A percentile compares a stretch with the other conserved stretches of the same genome.
phyloP scores from a whole-genome alignment of 2,888 invertebrate species.

The Danaus chrysippus region DNA sequence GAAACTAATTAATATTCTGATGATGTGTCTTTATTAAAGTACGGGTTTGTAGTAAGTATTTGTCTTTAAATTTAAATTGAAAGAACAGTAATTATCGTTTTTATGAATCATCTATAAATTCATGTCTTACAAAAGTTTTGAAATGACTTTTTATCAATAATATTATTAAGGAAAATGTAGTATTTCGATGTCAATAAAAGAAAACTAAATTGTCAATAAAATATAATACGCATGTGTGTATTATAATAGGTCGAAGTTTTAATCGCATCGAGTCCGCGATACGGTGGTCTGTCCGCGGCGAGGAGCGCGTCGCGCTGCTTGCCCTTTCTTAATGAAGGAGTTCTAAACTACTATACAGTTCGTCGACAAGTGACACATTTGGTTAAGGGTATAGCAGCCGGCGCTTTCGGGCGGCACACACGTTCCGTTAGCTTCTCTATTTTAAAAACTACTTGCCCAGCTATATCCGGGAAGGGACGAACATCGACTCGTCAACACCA shows the following conservation, averaged over 20 bases:
- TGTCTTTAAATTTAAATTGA: neutral
- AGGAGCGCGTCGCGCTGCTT: slow-evolving; percentile 8
- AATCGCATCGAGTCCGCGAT: neutral
- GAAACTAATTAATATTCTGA: slow-evolving; percentile 4
- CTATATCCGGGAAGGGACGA: slow-evolving; percentile 76
- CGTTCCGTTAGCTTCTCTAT: slow-evolving; percentile 77
- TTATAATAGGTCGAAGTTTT: too few species aligned
- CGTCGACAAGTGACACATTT: slow-evolving; percentile 72
- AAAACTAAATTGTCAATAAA: too few species aligned
- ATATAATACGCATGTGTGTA: too few species aligned
- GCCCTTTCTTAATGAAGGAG: slow-evolving; percentile 16
- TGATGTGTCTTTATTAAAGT: neutral
- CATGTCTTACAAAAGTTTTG: too few species aligned
- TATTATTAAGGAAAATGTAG: too few species aligned
- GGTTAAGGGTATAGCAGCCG: slow-evolving; percentile 71
- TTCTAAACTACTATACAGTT: slow-evolving; percentile 33
- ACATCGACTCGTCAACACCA: slow-evolving; percentile 52
- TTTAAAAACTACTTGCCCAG: slow-evolving; percentile 73
- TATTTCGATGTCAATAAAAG: too few species aligned
- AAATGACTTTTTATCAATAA: too few species aligned
- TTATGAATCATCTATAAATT: too few species aligned
- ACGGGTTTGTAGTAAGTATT: neutral
- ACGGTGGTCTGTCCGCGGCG: neutral
- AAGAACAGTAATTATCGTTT: too few species aligned
- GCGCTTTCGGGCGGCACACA: slow-evolving; percentile 75